phyloP scores from a whole-genome alignment of 2,797 vertebrate genomes.

The Artibeus jamaicensis region DNA sequence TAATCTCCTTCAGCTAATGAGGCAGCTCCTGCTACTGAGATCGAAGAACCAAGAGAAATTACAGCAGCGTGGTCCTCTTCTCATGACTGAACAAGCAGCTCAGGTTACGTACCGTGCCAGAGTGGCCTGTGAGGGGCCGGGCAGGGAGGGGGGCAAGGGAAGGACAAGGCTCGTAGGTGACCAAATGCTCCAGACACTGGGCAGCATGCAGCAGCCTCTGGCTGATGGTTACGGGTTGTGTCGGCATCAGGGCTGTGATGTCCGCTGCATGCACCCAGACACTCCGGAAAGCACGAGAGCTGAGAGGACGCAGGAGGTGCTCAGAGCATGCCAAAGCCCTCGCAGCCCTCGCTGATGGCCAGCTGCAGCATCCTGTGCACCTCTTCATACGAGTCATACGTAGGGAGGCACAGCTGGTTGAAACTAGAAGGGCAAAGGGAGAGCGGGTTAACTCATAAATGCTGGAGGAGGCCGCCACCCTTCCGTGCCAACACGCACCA shows the following conservation, averaged over 20 bases:
- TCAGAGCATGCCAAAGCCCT: slow-evolving; percentile 99
- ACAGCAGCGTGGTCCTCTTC: slow-evolving; percentile 52
- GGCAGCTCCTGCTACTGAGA: slow-evolving; percentile 43
- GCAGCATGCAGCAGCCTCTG: slow-evolving; percentile 76
- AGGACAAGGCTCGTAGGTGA: slow-evolving; percentile 67
- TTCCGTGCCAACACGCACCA: background rate
- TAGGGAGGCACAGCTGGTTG: slow-evolving; percentile 99
- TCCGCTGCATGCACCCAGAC: slow-evolving; percentile 54
- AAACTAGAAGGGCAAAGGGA: slow-evolving; percentile 87
- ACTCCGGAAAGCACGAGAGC: slow-evolving; percentile 52
- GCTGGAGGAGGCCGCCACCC: background rate
- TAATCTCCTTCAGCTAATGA: slow-evolving; percentile 47
- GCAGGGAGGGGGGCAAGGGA: slow-evolving; percentile 35
- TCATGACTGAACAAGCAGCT: slow-evolving; percentile 20
- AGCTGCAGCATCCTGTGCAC: slow-evolving; percentile 98
- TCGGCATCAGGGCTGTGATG: background rate
- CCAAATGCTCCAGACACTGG: slow-evolving; percentile 63
- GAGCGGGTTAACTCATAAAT: slow-evolving; percentile 57
- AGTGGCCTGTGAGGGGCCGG: slow-evolving; percentile 30
- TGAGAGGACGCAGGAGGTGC: slow-evolving; percentile 24
- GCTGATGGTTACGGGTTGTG: slow-evolving; percentile 66
- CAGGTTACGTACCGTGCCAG: slow-evolving; percentile 36
- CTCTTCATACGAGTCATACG: slow-evolving; percentile 99
- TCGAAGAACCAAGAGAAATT: slow-evolving; percentile 55
- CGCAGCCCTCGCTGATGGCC: slow-evolving; percentile 99